These are phyloP conservation scores for Himalopsyche kuldschensis DNA, from an alignment of 2,888 invertebrate genomes.

Conservation along the genomic window DNA sequence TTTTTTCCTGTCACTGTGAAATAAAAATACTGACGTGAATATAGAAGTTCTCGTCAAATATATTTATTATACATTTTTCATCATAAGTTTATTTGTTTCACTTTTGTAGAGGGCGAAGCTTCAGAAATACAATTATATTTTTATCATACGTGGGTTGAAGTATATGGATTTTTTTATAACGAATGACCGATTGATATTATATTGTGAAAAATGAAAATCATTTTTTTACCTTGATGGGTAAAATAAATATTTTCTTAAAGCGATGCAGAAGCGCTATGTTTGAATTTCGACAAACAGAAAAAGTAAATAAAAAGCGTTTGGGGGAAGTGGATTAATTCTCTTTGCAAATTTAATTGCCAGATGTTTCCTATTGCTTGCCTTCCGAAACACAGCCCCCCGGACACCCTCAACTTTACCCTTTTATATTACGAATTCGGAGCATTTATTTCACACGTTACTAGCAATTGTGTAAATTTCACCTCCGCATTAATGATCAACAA, in stretches of 20 bases:
- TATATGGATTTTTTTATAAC: too few species aligned
- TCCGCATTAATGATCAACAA: background rate
- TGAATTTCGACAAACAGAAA: slow-evolving; percentile 19
- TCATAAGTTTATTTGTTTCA: too few species aligned
- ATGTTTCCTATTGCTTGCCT: slow-evolving; percentile 36
- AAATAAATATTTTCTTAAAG: background rate
- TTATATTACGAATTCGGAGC: slow-evolving; percentile 4
- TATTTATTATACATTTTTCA: too few species aligned
- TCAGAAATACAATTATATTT: too few species aligned
- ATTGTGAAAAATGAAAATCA: background rate
- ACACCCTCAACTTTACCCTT: background rate
- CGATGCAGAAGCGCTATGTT: background rate
- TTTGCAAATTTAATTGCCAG: slow-evolving; percentile 40
- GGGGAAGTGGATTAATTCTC: slow-evolving; percentile 38
- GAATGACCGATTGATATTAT: too few species aligned
- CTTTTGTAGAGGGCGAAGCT: too few species aligned
- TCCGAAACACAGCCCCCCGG: slow-evolving; percentile 1
- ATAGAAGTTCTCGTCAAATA: too few species aligned
- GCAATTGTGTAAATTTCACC: background rate
- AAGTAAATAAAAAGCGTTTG: slow-evolving; percentile 35
- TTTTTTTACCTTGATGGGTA: background rate
- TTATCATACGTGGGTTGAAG: too few species aligned
- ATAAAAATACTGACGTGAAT: too few species aligned
- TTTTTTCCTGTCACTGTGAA: too few species aligned
- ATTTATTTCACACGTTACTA: background rate